Percentiles rank a stretch among this genome's conserved stretches.
Evolutionary conservation across 2,797 vertebrate genomes (phyloP).

Genomic region (Choloepus didactylus): DNA sequence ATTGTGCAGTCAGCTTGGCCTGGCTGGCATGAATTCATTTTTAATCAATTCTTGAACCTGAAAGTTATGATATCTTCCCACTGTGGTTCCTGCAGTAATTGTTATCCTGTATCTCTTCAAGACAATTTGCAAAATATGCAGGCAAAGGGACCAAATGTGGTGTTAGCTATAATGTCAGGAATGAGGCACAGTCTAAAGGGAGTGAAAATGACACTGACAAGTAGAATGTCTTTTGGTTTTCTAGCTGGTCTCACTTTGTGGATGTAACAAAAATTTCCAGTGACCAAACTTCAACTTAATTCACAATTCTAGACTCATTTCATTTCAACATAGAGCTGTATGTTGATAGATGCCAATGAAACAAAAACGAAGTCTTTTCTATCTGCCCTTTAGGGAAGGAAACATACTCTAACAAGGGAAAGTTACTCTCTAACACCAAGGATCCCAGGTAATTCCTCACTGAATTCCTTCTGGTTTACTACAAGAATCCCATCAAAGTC

Average conservation of each 20-base stretch:
- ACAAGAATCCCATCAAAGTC: slow-evolving; percentile 77
- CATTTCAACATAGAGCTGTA: slow-evolving; percentile 78
- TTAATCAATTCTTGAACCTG: slow-evolving; percentile 58
- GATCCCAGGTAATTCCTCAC: slow-evolving; percentile 80
- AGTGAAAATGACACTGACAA: slow-evolving; percentile 70
- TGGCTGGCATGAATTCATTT: slow-evolving; percentile 59
- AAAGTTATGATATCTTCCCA: slow-evolving; percentile 49
- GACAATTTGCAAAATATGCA: slow-evolving; percentile 47
- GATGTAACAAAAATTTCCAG: slow-evolving; percentile 65
- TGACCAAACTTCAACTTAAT: slow-evolving; percentile 83
- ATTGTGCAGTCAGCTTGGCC: neutral
- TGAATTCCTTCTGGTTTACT: slow-evolving; percentile 74
- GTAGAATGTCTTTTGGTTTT: slow-evolving; percentile 71
- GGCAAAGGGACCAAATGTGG: neutral
- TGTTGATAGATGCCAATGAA: slow-evolving; percentile 83
- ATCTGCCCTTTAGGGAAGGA: slow-evolving; percentile 81
- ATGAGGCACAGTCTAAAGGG: slow-evolving; percentile 21
- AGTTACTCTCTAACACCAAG: slow-evolving; percentile 70
- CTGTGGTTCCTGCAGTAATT: slow-evolving; percentile 24
- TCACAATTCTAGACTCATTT: slow-evolving; percentile 86
- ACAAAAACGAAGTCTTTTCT: slow-evolving; percentile 74
- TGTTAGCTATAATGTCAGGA: slow-evolving; percentile 61
- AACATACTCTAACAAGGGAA: slow-evolving; percentile 82
- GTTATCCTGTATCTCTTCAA: slow-evolving; percentile 52
- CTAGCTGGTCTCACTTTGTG: slow-evolving; percentile 56